These are phyloP conservation scores for Bostrychus sinensis DNA, from an alignment of 2,113 vertebrate species.

Conservation along the genomic window DNA sequence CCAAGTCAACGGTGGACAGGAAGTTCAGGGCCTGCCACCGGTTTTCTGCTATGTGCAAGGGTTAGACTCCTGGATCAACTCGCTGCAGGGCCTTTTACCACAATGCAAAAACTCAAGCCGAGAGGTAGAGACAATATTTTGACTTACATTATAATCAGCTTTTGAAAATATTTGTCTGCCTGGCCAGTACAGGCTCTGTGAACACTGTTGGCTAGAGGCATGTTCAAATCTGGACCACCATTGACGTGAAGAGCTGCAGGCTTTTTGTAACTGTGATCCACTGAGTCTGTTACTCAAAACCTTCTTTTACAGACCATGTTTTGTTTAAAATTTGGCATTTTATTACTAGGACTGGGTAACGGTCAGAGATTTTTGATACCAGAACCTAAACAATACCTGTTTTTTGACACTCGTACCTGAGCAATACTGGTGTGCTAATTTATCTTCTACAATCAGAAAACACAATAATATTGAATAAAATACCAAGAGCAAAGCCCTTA, in stretches of 20 bases:
- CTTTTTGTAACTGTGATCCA: constrained; percentile 30
- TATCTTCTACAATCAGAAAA: too few species aligned
- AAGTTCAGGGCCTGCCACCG: constrained; percentile 28
- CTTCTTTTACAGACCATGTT: constrained; percentile 3
- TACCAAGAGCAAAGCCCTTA: too few species aligned
- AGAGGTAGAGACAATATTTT: not conserved
- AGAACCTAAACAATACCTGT: too few species aligned
- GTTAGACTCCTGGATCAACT: constrained; percentile 9
- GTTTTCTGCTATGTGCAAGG: not conserved
- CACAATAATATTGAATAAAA: too few species aligned
- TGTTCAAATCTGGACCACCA: constrained; percentile 31
- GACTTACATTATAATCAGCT: too few species aligned
- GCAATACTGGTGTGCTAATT: too few species aligned
- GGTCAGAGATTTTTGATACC: too few species aligned
- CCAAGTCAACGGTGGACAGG: constrained; percentile 28
- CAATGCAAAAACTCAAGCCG: not conserved
- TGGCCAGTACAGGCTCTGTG: too few species aligned
- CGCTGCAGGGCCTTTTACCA: not conserved
- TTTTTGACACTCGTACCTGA: too few species aligned
- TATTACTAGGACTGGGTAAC: too few species aligned
- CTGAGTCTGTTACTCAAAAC: constrained; percentile 12
- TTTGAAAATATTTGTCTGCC: too few species aligned
- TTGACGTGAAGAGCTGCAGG: constrained; percentile 30
- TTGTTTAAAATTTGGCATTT: not conserved
- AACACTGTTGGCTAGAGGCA: constrained; percentile 23